Conservation (phyloP, 2,113 vertebrate genomes). For the Rhizomys pruinosus region DNA sequence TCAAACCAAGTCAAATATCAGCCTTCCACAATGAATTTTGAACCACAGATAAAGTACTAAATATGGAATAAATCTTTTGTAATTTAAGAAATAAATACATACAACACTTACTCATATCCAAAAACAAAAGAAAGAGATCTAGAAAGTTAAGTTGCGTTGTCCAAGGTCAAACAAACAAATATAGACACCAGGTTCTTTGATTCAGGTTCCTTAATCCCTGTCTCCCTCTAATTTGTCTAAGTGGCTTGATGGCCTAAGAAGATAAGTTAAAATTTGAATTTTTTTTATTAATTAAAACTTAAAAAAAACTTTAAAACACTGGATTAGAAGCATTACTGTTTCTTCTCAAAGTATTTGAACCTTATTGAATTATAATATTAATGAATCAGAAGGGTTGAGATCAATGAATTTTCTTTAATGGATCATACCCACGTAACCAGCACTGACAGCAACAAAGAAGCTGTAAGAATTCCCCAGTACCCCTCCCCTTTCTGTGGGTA, state of each 20-base stretch:
- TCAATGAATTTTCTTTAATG: neutral
- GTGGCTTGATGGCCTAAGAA: constrained; percentile 54
- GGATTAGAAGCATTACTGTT: constrained; percentile 1
- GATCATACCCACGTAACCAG: neutral
- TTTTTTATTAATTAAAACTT: constrained; percentile 54
- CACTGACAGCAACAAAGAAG: neutral
- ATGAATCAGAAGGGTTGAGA: neutral
- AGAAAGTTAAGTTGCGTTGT: constrained; percentile 13
- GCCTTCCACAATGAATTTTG: neutral
- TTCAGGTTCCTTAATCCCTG: neutral
- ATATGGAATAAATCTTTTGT: neutral
- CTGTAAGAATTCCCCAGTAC: neutral
- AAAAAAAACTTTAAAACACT: constrained; percentile 56
- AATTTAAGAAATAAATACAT: neutral
- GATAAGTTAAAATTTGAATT: constrained; percentile 40
- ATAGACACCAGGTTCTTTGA: neutral
- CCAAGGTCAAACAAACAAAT: constrained; percentile 12
- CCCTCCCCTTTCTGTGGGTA: too few relatives aligned
- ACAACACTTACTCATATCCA: neutral
- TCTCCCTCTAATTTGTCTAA: neutral
- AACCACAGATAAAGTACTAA: neutral
- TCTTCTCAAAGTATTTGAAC: neutral
- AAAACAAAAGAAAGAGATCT: neutral
- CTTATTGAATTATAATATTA: neutral
- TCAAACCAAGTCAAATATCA: neutral